Base-by-base conservation (phyloP, 2,888 invertebrate genomes). In the Entomobrya proxima region DNA sequence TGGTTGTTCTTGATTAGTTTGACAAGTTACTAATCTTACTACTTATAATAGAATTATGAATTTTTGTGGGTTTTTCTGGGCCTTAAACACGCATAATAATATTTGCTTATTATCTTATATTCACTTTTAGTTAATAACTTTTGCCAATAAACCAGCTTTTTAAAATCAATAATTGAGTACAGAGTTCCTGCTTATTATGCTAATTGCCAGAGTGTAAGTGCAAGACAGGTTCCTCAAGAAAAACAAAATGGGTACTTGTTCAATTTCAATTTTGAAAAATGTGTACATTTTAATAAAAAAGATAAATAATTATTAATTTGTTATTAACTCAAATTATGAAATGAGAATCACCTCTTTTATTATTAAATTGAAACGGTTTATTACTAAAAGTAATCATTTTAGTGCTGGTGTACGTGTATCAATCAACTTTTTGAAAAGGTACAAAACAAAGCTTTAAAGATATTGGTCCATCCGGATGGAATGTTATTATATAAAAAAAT, bases 1-100 rank as follows among this genome's bases (percentile, higher is more conserved):
- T 61, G 11, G 52, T n/a, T 32, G 30, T n/a, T 15, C 67, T 11
- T 52, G 69, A 76, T 76, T 75, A 67, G 40, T 82, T 82, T 76
- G 76, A 82, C 82, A 82, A 32, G 55, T 27, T 61, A 64, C 74
- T 74, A 61, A 81, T 74, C 74, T 64, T 75, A 40, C n/a, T 44
- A 40, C n/a, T 44, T 44, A n/a, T 44, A n/a, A 44, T n/a, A 44
- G n/a, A 44, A 44, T 44, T 44, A 13, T 15, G n/a, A 44, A 3
- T 44, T 44, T n/a, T 44, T 2, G 44, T 9, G 40, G 40, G 11
- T 44, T 44, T 7, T 40, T 11, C 40, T 40, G 13, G 13, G 13
- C 2, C 44, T 44, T n/a, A 44, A 15, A 44, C 2, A 44, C 67
- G 15, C 37, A 40, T 40, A 27, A 67, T 7, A 7, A 64, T 64